phyloP scores from a whole-genome alignment of 2,797 vertebrate species.

The Coluber constrictor region DNA sequence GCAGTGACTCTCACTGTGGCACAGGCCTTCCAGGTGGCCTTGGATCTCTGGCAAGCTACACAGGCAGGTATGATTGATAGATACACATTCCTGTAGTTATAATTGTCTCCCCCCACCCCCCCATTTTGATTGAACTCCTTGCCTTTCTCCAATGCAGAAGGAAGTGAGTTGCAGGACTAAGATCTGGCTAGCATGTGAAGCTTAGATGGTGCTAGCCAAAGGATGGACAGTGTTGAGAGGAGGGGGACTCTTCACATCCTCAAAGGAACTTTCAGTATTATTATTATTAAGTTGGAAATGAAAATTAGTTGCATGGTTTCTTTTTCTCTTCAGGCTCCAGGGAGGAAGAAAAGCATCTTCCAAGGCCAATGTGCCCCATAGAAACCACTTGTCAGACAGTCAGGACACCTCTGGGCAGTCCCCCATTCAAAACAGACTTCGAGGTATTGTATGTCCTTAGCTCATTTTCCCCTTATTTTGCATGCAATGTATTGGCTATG shows the following conservation, averaged over 20 bases:
- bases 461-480: background rate
- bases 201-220: background rate
- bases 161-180: too few species aligned
- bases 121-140: background rate
- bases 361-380: constrained; percentile 49
- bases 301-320: background rate
- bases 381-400: constrained; percentile 48
- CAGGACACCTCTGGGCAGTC: constrained; percentile 28
- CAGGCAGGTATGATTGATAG: constrained; percentile 78
- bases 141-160: background rate
- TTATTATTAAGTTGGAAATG: too few species aligned
- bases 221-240: background rate
- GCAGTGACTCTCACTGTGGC: constrained; percentile 91
- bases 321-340: background rate
- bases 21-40: constrained; percentile 89
- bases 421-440: constrained; percentile 56
- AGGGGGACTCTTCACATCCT: background rate
- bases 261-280: background rate
- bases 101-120: rapidly evolving
- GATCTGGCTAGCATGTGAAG: background rate
- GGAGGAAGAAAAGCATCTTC: constrained; percentile 32
- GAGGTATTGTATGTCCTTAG: constrained; percentile 57
- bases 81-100: background rate
- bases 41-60: constrained; percentile 88
- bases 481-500: too few species aligned